A percentile compares a stretch with the other conserved stretches of the same genome.
phyloP scores from a whole-genome alignment of 2,113 vertebrate genomes.

The Coptodon bakossiorum region DNA sequence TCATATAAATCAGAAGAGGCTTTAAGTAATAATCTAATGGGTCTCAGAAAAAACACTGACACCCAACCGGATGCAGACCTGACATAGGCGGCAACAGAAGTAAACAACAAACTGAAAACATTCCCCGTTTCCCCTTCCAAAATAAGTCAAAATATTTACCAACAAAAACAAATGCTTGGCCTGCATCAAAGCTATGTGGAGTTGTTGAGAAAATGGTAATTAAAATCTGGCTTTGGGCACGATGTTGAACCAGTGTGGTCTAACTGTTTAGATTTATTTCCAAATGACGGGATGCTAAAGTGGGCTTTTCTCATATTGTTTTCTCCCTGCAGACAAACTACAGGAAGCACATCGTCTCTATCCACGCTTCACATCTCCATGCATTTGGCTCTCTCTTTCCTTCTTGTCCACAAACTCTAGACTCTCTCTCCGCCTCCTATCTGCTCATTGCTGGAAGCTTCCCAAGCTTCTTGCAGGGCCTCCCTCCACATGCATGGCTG shows the following conservation, averaged over 20 bases:
- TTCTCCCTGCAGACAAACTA: background rate
- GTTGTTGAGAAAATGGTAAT: background rate
- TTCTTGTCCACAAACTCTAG: background rate
- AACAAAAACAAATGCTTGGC: background rate
- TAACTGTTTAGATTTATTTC: background rate
- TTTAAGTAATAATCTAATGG: background rate
- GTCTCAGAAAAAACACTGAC: background rate
- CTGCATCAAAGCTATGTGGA: background rate
- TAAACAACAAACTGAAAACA: background rate
- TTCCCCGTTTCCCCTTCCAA: background rate
- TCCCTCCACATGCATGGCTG: background rate
- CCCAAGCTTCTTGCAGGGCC: background rate
- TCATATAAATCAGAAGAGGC: background rate
- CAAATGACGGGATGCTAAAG: background rate
- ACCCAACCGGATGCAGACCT: background rate
- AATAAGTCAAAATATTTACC: background rate
- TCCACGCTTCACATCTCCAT: background rate
- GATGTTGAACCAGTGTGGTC: background rate
- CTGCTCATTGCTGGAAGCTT: background rate
- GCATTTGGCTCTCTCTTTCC: background rate
- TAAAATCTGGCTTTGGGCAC: background rate
- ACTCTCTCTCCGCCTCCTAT: background rate
- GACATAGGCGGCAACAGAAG: background rate
- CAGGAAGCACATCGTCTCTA: background rate
- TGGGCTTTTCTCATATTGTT: background rate